phyloP scores from a whole-genome alignment of 2,113 vertebrate genomes.

The Microcebus tavaratra region DNA sequence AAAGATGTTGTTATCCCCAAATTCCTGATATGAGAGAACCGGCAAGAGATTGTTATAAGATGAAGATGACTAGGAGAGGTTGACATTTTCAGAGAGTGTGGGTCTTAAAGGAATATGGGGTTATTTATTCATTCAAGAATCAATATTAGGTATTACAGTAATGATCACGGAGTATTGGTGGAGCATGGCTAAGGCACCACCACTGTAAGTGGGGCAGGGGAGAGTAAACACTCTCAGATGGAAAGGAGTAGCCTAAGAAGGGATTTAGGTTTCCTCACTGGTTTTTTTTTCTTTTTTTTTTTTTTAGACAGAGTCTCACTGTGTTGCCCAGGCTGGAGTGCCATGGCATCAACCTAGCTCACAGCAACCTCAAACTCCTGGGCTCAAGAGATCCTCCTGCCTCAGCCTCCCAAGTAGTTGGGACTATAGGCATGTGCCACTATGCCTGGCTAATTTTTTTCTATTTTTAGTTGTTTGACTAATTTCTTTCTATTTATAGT shows the following conservation, averaged over 20 bases:
- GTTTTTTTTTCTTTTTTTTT: background rate
- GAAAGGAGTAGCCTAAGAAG: background rate
- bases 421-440: no score
- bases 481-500: no score
- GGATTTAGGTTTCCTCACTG: background rate
- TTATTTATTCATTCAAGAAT: background rate
- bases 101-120: background rate
- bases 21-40: background rate
- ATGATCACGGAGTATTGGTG: background rate
- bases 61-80: background rate
- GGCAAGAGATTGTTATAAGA: background rate
- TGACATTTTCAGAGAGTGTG: background rate
- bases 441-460: no score
- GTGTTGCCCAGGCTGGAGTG: no score
- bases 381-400: no score
- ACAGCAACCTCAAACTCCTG: no score
- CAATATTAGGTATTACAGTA: background rate
- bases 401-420: no score
- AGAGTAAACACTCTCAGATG: background rate
- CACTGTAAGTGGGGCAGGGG: background rate
- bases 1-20: background rate
- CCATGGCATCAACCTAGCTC: no score
- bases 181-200: background rate
- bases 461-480: no score
- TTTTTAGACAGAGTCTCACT: no score